Base-by-base conservation (phyloP, 2,888 invertebrate species). In the Drosophila tanythrix region DNA sequence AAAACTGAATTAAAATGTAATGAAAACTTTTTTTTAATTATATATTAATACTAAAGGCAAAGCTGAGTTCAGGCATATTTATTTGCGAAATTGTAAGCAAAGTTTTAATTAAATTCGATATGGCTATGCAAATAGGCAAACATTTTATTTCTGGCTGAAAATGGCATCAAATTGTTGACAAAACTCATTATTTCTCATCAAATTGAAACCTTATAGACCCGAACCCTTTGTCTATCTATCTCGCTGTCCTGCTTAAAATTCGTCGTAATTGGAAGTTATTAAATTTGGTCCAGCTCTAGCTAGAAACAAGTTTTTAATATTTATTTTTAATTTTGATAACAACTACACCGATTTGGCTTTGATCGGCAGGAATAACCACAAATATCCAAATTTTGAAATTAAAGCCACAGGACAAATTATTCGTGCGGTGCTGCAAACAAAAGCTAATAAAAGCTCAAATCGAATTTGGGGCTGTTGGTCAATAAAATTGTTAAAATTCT, bases 381-480 rank as follows among this genome's bases (percentile, higher is more conserved):
- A 51, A 40, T 29, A 3, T 7, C 25, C 27, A 29, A 61, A 36
- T 48, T 38, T 25, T 18, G 1, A 15, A 25, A 27, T 18, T 0
- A 6, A 38, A 62, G 40, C 60, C 29, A 60, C 50, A 68, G 8
- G 10, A 50, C 13, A 60, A 60, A 70, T 60, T 21, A 40, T 31
- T 31, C 27, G 25, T 15, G 10, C 36, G 46, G 18, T 38, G 27
- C 65, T 46, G 13, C 4, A 36, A 43, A 25, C 11, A 51, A n/a
- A 25, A 56, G 18, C 27, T 61, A 43, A 43, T 7, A 43, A 61
- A 27, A 51, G 35, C 31, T 29, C 21, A 10, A 35, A n/a, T 25
- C 7, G 5, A 51, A 56, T 51, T 36, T 35, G 6, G 11, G 18
- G 10, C 31, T 10, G 21, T 40, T 36, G 15, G n/a, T n/a, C 31